Base-by-base conservation (phyloP, 1,140 invertebrate species). In the Bombus waltoni region DNA sequence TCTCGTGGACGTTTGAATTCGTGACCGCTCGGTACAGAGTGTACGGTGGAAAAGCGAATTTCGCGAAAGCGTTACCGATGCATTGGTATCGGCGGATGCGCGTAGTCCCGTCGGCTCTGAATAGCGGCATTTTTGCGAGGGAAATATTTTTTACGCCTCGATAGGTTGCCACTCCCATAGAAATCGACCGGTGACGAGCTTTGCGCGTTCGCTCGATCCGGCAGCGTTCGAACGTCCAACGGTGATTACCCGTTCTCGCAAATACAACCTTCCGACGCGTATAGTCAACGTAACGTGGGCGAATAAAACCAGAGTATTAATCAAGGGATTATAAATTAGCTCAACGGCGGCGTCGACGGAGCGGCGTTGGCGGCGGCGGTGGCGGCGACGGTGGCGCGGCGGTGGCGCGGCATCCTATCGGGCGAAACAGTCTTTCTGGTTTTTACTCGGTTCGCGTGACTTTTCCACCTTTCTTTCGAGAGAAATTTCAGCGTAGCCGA, bases 241-340 rank as follows among this genome's bases (percentile, higher is more conserved):
- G 70, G 40, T 71, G 70, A 71, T 71, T n/a, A 42, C 70, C 70
- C 25, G 25, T 71, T 71, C 40, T 71, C 70, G 70, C 11, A n/a
- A 42, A n/a, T n/a, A 71, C 25, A 28, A 71, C 3, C 38, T 40
- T 42, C 9, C 38, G 38, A 11, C 57, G 25, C 28, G 32, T 68
- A 71, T 15, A 42, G 25, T 25, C 40, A 40, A 15, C 6, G 68
- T 28, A 40, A 25, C 38, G 68, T 40, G 18, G 66, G 32, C 35
- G 35, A 38, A 71, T 42, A 71, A 71, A 71, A 42, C 22, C 70
- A 9, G 25, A 25, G 38, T 42, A 42, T 71, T 71, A 71, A 71
- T 42, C 70, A 8, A 71, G 40, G 40, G 40, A 42, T 42, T 71
- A 71, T 71, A 71, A 71, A 42, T 42, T 71, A 42, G 25, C 25